Base-by-base conservation (phyloP, 2,113 vertebrate genomes). In the Tamias sibiricus region DNA sequence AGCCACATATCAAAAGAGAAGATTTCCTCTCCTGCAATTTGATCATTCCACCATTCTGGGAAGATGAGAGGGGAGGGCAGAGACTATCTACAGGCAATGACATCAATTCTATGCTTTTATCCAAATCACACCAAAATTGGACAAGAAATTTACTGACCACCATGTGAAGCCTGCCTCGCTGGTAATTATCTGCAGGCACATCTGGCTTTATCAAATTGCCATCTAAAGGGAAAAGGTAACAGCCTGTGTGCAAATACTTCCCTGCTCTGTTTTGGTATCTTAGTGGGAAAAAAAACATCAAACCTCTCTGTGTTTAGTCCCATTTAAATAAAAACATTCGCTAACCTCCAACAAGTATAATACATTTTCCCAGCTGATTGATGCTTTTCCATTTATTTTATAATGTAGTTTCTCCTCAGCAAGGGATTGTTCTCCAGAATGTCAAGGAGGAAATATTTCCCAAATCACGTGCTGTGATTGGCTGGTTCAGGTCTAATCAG, bases 301-400 rank as follows among this genome's bases (percentile, higher is more conserved):
- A 97, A 97, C 91, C 16, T 66, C 88, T 72, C 88, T 80, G 95
- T 81, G 95, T 98, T 98, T 96, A 95, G 94, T 95, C 81, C 96
- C 97, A 97, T 98, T 98, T 98, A 98, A 98, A 98, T 98, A 98
- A 98, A 98, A 98, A 94, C 66, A 96, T 94, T 93, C 90, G 76
- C 95, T 97, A 97, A 95, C 96, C 96, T 98, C 97, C 95, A 98
- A 98, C 98, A 97, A 98, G 95, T 91, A 95, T 97, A 98, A 98
- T 98, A 97, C 80, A 98, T 98, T 98, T 98, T 98, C 98, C 96
- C 96, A 97, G 89, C 96, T 98, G 99, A 98, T 98, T 98, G 98
- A 99, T 98, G 98, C 97, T 98, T 98, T 99, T 98, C 98, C 98
- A 98, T 99, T 98, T 99, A 98, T 98, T 98, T 98, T 98, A 98